Evolutionary conservation across 2,113 vertebrate genomes (phyloP), one percentile per base, ranked within the genome.

Genomic region (Opisthocomus hoazin): DNA sequence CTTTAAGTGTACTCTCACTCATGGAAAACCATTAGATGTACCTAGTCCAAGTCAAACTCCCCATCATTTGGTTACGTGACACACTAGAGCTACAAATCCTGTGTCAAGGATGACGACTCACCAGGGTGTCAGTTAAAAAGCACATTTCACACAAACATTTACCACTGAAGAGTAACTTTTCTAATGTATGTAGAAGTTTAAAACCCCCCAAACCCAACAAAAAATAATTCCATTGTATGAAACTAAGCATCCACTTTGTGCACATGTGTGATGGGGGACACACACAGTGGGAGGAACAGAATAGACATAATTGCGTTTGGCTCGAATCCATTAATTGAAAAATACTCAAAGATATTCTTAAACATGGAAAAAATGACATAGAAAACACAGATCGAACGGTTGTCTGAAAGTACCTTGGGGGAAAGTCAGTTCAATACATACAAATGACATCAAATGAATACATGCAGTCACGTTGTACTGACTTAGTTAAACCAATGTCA

Each of bases 231-330:
- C 17, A 45, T 12, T 43, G 3, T 20, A 15, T 1, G 2, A 76
- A 71, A 13, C 12, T 13, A 63, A 71, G 37, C 29, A 68, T 29
- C 9, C 34, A 32, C 15, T 63, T 26, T 15, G 17, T 5, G 16
- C 5, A 3, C 0, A 0, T 3, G 8, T 21, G 24, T 24, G 22
- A 68, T 17, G 6, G 13, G 23, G 39, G 2, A 1, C 24, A 56
- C 26, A 14, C 2, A 0, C 32, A 65, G 20, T 5, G 10, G 6
- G 2, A 69, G 3, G 17, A 84, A 69, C 8, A 34, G 17, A 51
- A 76, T 10, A 76, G n/a, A 50, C 54, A 36, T 9, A 64, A 5
- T 18, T 48, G 61, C 0, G 1, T 56, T 50, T 77, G 34, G 39
- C 45, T 87, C 15, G 9, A 91, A 89, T 27, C 36, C 64, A 77